Base-by-base conservation (phyloP, 2,113 vertebrate species). In the Oryzias curvinotus region DNA sequence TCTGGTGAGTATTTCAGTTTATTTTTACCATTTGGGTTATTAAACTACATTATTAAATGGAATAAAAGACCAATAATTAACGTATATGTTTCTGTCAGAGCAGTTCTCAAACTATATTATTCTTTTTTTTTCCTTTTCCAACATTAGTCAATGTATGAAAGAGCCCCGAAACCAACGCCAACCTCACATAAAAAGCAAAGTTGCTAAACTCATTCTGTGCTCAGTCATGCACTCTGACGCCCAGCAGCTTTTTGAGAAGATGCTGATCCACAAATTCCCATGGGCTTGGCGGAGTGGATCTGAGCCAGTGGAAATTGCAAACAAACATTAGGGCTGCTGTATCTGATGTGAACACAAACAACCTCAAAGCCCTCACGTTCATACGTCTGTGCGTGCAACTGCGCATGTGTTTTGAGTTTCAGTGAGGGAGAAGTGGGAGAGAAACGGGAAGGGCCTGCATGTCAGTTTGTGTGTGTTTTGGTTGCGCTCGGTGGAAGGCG, bases 231-330 rank as follows among this genome's bases (percentile, higher is more conserved):
- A 57, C 56, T 81, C 57, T 63, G 62, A 87, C 65, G 54, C 77
- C 79, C 70, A 71, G 73, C 45, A 85, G 78, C 70, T 67, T 81
- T 83, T 89, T 83, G 81, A 83, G 83, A 86, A 87, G 83, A 84
- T 87, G 86, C 83, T 87, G 89, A 88, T 85, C 75, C 84, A 62
- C 77, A 85, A 85, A 87, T 84, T 88, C 89, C 81, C 87, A 84
- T 84, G 87, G 77, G 82, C 83, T 88, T 80, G 68, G 72, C 41
- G 74, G 73, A 78, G 68, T 85, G 88, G 85, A 83, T 73, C n/a
- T 5, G 65, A 76, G 85, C 86, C 88, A 87, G 74, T 79, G 78
- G 80, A 85, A 88, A 88, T 69, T 73, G 78, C 86, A 82, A 81
- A 84, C 85, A 87, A 85, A 85, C 80, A 84, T 55, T 73, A 64